Evolutionary conservation across 1,140 invertebrate genomes (phyloP).

Genomic region (Scylla paramamosain): DNA sequence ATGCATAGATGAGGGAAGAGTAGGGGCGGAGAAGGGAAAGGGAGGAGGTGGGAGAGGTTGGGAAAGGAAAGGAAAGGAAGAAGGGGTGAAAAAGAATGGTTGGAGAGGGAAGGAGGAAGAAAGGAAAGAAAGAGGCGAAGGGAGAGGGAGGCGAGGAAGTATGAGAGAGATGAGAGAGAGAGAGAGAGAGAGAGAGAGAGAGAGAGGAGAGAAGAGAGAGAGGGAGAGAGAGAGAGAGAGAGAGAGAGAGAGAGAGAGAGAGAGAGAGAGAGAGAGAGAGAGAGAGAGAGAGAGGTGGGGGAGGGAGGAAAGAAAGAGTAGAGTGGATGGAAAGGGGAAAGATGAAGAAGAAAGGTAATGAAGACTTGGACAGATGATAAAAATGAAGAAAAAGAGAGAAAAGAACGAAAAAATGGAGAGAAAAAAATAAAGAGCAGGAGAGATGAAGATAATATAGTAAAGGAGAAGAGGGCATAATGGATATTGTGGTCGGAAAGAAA

Average conservation of each 20-base stretch:
- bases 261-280: neutral
- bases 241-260: neutral
- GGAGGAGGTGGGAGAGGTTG: neutral
- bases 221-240: neutral
- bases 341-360: neutral
- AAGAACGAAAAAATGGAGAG: too few relatives aligned
- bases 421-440: too few relatives aligned
- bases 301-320: neutral
- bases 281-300: neutral
- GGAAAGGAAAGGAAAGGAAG: neutral
- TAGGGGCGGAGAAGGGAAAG: neutral
- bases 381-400: too few relatives aligned
- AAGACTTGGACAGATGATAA: too few relatives aligned
- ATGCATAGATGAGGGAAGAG: too few relatives aligned
- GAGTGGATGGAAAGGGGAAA: neutral
- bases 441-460: too few relatives aligned
- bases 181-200: neutral
- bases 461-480: too few relatives aligned
- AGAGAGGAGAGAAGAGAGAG: neutral
- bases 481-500: neutral
- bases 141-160: neutral
- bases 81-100: neutral
- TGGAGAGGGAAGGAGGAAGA: neutral
- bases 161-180: neutral
- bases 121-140: neutral